Percentiles rank a stretch among this genome's conserved stretches.
phyloP scores from a whole-genome alignment of 1,140 invertebrate species.

The Meloidogyne floridensis region DNA sequence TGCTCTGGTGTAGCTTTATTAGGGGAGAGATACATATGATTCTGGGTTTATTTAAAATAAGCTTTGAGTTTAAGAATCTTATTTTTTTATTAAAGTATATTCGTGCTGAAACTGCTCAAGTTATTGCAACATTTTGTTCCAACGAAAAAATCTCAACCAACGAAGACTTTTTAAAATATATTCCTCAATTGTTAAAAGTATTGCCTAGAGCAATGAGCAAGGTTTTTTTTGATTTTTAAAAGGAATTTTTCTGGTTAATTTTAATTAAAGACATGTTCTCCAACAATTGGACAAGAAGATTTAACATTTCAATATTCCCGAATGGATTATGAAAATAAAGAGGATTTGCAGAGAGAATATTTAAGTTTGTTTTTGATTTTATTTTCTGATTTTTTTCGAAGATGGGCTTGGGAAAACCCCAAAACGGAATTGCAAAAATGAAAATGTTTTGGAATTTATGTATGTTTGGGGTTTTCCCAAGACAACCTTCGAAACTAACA shows the following conservation, averaged over 20 bases:
- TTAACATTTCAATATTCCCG: constrained; percentile 47
- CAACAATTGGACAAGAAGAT: constrained; percentile 14
- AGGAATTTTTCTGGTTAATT: neutral
- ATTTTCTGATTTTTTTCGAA: too few species aligned
- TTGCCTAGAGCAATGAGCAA: constrained; percentile 52
- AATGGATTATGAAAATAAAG: constrained; percentile 59
- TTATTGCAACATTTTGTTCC: constrained; percentile 46
- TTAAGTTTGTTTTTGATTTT: constrained; percentile 36
- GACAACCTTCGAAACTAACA: too few species aligned
- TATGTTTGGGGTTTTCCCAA: too few species aligned
- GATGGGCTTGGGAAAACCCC: too few species aligned
- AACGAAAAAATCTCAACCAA: constrained; percentile 47
- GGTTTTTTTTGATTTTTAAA: constrained; percentile 36
- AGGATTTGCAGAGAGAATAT: constrained; percentile 51
- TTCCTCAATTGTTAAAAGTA: constrained; percentile 34
- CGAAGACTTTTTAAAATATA: constrained; percentile 32
- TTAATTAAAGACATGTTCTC: neutral
- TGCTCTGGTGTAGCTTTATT: too few species aligned
- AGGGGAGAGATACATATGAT: too few species aligned
- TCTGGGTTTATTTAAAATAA: too few species aligned
- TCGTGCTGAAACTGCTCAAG: constrained; percentile 52
- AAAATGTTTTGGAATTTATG: too few species aligned
- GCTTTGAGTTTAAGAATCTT: too few species aligned
- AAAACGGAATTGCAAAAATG: too few species aligned
- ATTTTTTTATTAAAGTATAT: constrained; percentile 42